Base-by-base conservation (phyloP, 2,797 vertebrate species). In the Pseudochaenichthys georgianus region DNA sequence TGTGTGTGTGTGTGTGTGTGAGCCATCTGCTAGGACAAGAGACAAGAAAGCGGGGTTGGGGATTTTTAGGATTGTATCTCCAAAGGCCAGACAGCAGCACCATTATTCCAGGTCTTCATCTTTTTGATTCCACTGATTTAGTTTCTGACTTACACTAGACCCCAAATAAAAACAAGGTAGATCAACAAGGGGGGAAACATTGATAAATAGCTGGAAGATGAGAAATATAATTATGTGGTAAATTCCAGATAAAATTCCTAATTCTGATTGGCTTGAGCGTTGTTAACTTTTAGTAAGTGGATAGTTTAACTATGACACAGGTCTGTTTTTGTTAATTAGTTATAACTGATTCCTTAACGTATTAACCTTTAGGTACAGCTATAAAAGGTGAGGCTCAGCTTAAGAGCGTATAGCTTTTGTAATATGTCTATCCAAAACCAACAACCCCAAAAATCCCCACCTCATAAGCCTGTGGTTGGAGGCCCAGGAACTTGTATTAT, bases 21-120 rank as follows among this genome's bases (percentile, higher is more conserved):
- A 21, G 59, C 73, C 71, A 83, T 80, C 76, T 84, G 76, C 64
- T 61, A 17, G 9, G 19, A 55, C 15, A 51, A 70, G 17, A 63
- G 16, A 62, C 16, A 34, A 77, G 9, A 66, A 21, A 64, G 28
- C 41, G 43, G 21, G 45, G 16, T 51, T 69, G 4, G 65, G 57
- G 31, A 68, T 73, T 70, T 51, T 9, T 13, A 23, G 34, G 12
- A 34, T 61, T 70, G 54, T 57, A 58, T 77, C 41, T 62, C 42
- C 50, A 62, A 45, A 62, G 15, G 53, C 50, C 52, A 60, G 54
- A 79, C 10, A 55, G 41, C 0, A 0, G 41, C 13, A 1, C 55
- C 3, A 13, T 46, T 58, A 43, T 1, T 1, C 28, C 42, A 55
- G 53, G 13, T 9, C 13, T 54, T 73, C 11, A 55, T 74, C 9